Base-by-base conservation (phyloP, 2,797 vertebrate genomes). In the Phrynocephalus vlangalii region DNA sequence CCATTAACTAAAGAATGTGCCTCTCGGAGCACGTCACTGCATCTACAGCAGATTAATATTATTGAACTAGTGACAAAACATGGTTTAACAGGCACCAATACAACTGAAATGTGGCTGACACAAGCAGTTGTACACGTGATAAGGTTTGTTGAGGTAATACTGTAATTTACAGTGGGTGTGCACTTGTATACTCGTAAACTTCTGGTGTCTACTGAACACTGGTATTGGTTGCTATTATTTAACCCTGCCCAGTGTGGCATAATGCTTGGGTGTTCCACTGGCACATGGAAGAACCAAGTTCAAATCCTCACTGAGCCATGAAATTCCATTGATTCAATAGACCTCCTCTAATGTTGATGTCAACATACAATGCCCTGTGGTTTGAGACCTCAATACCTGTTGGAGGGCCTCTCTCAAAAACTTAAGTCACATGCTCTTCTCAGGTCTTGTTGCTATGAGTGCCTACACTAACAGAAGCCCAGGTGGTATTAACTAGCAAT, bases 1-100 rank as follows among this genome's bases (percentile, higher is more conserved):
- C 90, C 84, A 86, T 56, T 78, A 76, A 76, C 85, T 28, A 83
- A 90, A 90, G 24, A 56, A n/a, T 28, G 13, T 44, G 66, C 26
- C 3, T 5, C 30, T 77, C 24, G 60, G 11, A 38, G 26, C n/a
- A 78, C 20, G 10, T 22, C 71, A 56, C 77, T 33, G 8, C 44
- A 56, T 20, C 20, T 30, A 79, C 16, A 10, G 28, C 50, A 79
- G 28, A 30, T 52, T 52, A 48, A 72, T 52, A 72, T 44, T 80
- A 56, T 18, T 80, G 50, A 63, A 10, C 7, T 13, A 60, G 16
- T 72, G 24, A 48, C 70, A 72, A 6, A 73, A 81, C 60, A 22
- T 44, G 15, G 26, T 70, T 85, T 76, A 20, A 10, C n/a, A 30
- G 67, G 48, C n/a, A 9, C 13, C 44, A 79, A 38, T 50, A 78